These are phyloP conservation scores for Chrysolina haemoptera DNA, from an alignment of 2,888 invertebrate species.

Conservation along the genomic window DNA sequence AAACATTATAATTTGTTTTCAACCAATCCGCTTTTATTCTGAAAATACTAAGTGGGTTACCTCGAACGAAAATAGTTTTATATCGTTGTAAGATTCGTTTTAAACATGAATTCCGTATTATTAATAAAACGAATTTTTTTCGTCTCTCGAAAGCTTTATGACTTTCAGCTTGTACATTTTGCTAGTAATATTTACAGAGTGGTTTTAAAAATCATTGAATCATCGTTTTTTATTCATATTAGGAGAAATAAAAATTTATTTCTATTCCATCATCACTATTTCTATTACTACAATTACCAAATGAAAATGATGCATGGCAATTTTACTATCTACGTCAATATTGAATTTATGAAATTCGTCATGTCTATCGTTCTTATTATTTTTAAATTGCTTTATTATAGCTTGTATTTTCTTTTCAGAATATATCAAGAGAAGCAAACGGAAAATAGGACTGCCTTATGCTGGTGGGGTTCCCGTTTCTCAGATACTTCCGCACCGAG, in stretches of 20 bases:
- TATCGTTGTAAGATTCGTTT: neutral
- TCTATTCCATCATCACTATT: no score
- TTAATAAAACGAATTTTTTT: neutral
- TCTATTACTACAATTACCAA: no score
- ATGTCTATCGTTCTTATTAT: neutral
- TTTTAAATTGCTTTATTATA: constrained; percentile 18
- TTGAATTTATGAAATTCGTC: neutral
- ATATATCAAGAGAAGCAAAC: constrained; percentile 77
- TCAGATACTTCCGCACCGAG: constrained; percentile 78
- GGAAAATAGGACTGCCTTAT: constrained; percentile 75
- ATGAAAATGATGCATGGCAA: no score
- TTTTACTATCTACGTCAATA: neutral
- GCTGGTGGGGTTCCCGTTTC: constrained; percentile 75
- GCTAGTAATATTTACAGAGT: no score
- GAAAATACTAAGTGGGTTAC: constrained; percentile 17
- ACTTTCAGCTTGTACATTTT: constrained; percentile 1
- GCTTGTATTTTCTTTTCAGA: constrained; percentile 64
- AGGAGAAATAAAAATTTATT: no score
- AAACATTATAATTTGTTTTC: constrained; percentile 9
- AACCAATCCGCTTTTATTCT: constrained; percentile 6
- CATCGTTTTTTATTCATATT: no score
- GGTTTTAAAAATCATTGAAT: no score
- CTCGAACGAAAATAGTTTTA: constrained; percentile 20
- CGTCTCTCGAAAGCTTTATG: neutral
- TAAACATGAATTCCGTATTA: constrained; percentile 6